Conservation (phyloP, 1,140 invertebrate genomes). For the Sycophaga agraensis region DNA sequence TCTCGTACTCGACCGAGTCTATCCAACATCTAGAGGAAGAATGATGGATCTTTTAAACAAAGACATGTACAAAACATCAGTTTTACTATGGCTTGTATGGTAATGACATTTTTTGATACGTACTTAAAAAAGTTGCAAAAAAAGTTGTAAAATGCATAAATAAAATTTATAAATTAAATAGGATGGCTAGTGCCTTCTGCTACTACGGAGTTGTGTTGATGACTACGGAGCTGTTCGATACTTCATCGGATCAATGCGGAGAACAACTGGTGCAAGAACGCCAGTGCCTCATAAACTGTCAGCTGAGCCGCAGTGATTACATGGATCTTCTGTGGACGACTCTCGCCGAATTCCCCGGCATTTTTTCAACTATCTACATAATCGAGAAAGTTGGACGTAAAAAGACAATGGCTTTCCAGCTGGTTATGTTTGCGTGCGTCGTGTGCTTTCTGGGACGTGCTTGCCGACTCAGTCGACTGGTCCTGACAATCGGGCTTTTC, state of each 20-base stretch:
- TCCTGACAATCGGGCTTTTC: slow-evolving; percentile 84
- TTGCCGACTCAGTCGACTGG: slow-evolving; percentile 67
- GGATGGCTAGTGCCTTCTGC: slow-evolving; percentile 92
- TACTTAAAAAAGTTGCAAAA: too few species aligned
- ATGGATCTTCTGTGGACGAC: slow-evolving; percentile 94
- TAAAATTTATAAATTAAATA: slow-evolving; percentile 43
- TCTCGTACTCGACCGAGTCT: slow-evolving; percentile 74
- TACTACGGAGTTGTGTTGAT: slow-evolving; percentile 95
- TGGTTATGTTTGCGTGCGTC: slow-evolving; percentile 81
- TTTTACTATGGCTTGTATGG: slow-evolving; percentile 93
- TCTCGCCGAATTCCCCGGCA: slow-evolving; percentile 91
- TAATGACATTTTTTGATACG: too few species aligned
- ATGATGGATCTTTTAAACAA: slow-evolving; percentile 78
- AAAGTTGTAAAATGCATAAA: background rate
- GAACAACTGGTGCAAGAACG: slow-evolving; percentile 37
- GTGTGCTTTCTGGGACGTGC: slow-evolving; percentile 71
- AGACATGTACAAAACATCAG: slow-evolving; percentile 78
- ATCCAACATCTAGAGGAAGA: slow-evolving; percentile 67
- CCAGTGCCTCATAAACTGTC: slow-evolving; percentile 61
- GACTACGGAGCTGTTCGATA: slow-evolving; percentile 91
- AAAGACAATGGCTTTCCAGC: slow-evolving; percentile 92
- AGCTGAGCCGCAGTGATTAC: slow-evolving; percentile 83
- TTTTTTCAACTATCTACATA: slow-evolving; percentile 88
- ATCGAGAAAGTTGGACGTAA: slow-evolving; percentile 90
- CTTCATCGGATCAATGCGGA: slow-evolving; percentile 57